Conservation (phyloP, 2,797 vertebrate genomes). For the Chromis chromis region DNA sequence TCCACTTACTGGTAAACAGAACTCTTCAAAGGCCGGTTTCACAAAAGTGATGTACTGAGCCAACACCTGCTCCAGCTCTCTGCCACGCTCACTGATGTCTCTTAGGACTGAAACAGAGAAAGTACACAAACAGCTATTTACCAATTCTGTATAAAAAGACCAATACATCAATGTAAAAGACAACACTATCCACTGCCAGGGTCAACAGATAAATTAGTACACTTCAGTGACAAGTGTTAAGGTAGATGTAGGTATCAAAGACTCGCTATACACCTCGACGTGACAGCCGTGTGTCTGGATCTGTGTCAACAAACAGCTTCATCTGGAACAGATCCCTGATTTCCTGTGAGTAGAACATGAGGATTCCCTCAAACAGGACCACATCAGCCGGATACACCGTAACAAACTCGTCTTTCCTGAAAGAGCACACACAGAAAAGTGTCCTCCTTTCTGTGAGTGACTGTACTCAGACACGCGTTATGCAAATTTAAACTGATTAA, state of each 20-base stretch:
- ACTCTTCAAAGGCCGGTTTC: conserved; percentile 98
- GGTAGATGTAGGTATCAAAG: neutral
- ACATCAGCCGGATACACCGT: conserved; percentile 96
- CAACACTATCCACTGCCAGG: neutral
- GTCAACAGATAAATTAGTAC: neutral
- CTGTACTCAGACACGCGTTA: neutral
- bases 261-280: conserved; percentile 82
- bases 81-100: conserved; percentile 93
- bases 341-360: conserved; percentile 97
- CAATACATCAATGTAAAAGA: neutral
- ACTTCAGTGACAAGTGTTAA: neutral
- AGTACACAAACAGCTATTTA: conserved; percentile 71
- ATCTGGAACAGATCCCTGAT: conserved; percentile 97
- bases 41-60: conserved; percentile 97
- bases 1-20: conserved; percentile 95
- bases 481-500: neutral
- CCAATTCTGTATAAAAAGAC: neutral
- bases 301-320: conserved; percentile 98
- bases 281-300: conserved; percentile 95
- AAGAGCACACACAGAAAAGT: conserved; percentile 45
- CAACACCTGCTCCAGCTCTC: conserved; percentile 95
- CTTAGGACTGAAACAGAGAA: conserved; percentile 87
- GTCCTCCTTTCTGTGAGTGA: conserved; percentile 2
- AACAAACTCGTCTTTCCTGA: conserved; percentile 95
- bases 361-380: conserved; percentile 96